Evolutionary conservation across 2,113 vertebrate genomes (phyloP).

Genomic region (Xyrauchen texanus): DNA sequence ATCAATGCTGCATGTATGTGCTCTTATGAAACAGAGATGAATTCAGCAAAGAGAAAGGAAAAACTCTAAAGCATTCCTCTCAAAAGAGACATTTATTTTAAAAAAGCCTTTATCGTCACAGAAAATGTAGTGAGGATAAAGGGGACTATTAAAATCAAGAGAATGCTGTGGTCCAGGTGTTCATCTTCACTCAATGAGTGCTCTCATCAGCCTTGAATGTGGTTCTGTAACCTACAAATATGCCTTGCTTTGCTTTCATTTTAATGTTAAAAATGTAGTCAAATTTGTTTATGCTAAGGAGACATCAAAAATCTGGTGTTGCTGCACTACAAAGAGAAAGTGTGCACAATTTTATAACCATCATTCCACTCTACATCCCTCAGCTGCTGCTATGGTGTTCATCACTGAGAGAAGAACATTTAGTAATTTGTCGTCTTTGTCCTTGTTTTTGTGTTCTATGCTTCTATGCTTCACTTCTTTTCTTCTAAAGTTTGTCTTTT

Average conservation of each 20-base stretch:
- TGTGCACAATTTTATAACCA: constrained; percentile 66
- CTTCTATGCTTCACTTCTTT: too few species aligned
- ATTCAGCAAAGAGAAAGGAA: not conserved
- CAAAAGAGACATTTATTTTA: constrained; percentile 4
- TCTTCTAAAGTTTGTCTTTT: too few species aligned
- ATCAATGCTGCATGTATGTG: not conserved
- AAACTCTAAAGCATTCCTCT: not conserved
- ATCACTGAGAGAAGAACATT: too few species aligned
- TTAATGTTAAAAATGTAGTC: not conserved
- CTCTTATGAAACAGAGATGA: not conserved
- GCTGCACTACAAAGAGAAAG: not conserved
- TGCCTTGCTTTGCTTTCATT: constrained; percentile 6
- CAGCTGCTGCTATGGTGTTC: not conserved
- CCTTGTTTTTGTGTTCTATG: too few species aligned
- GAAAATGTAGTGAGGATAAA: not conserved
- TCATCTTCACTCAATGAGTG: not conserved
- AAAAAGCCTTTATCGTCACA: constrained; percentile 1
- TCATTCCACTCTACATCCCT: not conserved
- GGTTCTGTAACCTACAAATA: not conserved
- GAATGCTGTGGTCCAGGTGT: constrained; percentile 29
- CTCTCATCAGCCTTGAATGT: constrained; percentile 1
- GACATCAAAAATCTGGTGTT: not conserved
- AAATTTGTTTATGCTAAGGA: not conserved
- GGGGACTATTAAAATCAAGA: not conserved
- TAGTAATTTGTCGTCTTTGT: too few species aligned